These are phyloP conservation scores for Anhinga anhinga DNA, from an alignment of 2,113 vertebrate species.

Conservation along the genomic window DNA sequence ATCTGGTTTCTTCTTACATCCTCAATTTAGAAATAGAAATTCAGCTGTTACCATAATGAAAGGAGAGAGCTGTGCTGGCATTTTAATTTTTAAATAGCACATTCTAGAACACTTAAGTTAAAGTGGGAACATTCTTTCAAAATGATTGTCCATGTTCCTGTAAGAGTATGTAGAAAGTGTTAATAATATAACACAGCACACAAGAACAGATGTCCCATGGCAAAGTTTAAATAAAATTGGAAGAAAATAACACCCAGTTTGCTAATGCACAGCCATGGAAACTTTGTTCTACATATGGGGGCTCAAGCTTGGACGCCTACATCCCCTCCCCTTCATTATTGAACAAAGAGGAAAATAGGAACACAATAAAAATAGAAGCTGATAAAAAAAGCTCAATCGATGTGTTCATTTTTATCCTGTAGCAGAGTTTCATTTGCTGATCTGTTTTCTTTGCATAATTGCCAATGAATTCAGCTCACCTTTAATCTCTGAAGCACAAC, in stretches of 20 bases:
- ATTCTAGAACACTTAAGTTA: neutral
- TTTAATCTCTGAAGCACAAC: neutral
- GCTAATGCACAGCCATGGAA: slow-evolving; percentile 34
- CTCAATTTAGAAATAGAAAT: slow-evolving; percentile 1
- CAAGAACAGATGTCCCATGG: slow-evolving; percentile 70
- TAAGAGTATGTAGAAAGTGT: slow-evolving; percentile 24
- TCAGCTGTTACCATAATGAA: neutral
- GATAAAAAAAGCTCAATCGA: neutral
- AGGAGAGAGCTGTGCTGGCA: neutral
- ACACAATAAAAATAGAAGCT: slow-evolving; percentile 65
- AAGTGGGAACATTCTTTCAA: neutral
- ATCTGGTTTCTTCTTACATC: slow-evolving; percentile 15
- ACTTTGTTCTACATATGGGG: slow-evolving; percentile 54
- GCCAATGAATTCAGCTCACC: neutral
- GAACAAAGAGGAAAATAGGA: slow-evolving; percentile 60
- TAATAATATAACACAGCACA: slow-evolving; percentile 7
- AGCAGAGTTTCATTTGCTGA: neutral
- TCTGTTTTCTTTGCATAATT: neutral
- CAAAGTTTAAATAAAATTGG: slow-evolving; percentile 69
- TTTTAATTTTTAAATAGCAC: neutral
- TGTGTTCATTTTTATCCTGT: slow-evolving; percentile 1
- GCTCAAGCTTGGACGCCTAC: neutral
- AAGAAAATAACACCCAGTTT: slow-evolving; percentile 67
- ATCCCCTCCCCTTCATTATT: slow-evolving; percentile 62
- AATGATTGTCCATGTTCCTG: neutral